Percentiles rank a stretch among this genome's conserved stretches.
Conservation (phyloP, 2,888 invertebrate species). For the Oeneis ivallda region DNA sequence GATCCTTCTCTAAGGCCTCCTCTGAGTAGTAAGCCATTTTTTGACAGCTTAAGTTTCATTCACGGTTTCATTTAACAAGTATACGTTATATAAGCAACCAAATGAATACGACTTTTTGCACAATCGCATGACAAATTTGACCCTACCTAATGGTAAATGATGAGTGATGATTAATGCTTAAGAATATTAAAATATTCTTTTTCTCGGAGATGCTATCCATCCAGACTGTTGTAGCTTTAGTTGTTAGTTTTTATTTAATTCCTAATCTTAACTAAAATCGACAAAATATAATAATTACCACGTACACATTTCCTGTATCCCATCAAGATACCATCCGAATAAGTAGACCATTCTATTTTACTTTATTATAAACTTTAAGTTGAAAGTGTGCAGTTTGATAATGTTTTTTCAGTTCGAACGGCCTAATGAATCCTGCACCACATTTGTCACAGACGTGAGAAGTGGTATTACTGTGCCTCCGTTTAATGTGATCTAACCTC, state of each 20-base stretch:
- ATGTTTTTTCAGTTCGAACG: constrained; percentile 69
- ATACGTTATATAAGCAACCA: too few relatives aligned
- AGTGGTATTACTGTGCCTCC: constrained; percentile 61
- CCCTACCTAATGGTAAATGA: too few relatives aligned
- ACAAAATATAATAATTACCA: constrained; percentile 2
- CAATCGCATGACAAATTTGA: too few relatives aligned
- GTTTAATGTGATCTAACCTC: constrained; percentile 64
- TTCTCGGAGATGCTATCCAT: too few relatives aligned
- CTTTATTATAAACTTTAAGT: not conserved
- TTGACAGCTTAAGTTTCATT: not conserved
- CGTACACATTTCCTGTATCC: not conserved
- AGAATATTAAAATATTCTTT: too few relatives aligned
- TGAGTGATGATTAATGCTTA: too few relatives aligned
- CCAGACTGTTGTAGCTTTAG: too few relatives aligned
- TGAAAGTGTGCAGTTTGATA: constrained; percentile 50
- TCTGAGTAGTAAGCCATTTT: too few relatives aligned
- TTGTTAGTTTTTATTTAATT: too few relatives aligned
- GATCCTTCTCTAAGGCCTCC: too few relatives aligned
- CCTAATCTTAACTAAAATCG: too few relatives aligned
- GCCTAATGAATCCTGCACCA: constrained; percentile 62
- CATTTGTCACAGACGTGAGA: constrained; percentile 63
- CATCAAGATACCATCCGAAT: not conserved
- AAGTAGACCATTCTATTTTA: not conserved
- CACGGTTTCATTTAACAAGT: not conserved
- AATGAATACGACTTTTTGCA: too few relatives aligned